phyloP scores from a whole-genome alignment of 1,140 invertebrate genomes.

The Conus betulinus region DNA sequence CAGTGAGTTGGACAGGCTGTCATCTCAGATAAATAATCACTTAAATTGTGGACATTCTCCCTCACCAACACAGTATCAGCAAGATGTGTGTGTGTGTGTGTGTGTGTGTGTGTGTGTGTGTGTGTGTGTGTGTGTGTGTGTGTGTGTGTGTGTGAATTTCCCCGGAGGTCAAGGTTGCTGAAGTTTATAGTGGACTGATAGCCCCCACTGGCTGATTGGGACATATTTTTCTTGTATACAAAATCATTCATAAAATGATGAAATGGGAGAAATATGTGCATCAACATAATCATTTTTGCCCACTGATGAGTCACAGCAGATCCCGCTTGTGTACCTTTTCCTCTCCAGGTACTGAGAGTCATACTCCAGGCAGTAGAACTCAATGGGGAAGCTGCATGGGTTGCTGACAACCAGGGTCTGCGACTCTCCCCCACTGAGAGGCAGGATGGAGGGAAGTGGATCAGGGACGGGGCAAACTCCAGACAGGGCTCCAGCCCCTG shows the following conservation, averaged over 20 bases:
- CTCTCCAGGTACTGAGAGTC: slow-evolving; percentile 72
- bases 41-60: no score
- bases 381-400: slow-evolving; percentile 73
- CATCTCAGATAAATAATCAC: no score
- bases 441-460: slow-evolving; percentile 73
- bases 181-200: no score
- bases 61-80: no score
- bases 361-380: slow-evolving; percentile 75
- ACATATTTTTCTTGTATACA: neutral
- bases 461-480: slow-evolving; percentile 66
- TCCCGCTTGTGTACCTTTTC: slow-evolving; percentile 64
- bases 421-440: slow-evolving; percentile 72
- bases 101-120: no score
- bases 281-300: neutral
- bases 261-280: neutral
- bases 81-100: no score
- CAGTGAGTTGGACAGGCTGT: no score
- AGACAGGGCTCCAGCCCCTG: slow-evolving; percentile 71
- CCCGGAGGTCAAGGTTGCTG: no score
- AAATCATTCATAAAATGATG: neutral
- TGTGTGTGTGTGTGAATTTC: no score
- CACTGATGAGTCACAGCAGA: neutral
- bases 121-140: no score
- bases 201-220: neutral
- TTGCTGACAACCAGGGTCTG: slow-evolving; percentile 71